Percentiles rank a stretch among this genome's conserved stretches.
Conservation (phyloP, 2,797 vertebrate genomes). For the Gallinago stenura region DNA sequence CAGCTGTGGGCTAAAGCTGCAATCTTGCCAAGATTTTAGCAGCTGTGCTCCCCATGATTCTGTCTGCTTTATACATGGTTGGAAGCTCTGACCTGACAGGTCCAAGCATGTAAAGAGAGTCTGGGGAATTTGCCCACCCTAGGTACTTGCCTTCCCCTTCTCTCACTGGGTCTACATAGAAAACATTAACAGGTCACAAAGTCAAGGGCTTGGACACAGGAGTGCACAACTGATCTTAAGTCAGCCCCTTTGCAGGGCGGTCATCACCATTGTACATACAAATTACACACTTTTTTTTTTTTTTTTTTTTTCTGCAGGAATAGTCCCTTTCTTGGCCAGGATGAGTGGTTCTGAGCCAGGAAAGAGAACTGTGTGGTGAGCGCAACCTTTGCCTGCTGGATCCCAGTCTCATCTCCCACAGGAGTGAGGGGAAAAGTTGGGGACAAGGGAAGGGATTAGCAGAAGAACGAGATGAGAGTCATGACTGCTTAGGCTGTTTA, state of each 20-base stretch:
- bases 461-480: not conserved
- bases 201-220: not conserved
- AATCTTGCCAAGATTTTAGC: not conserved
- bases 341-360: not conserved
- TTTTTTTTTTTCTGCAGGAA: not conserved
- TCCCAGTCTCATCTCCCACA: not conserved
- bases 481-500: not conserved
- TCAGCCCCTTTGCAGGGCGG: not conserved
- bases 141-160: not conserved
- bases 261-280: not conserved
- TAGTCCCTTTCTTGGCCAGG: not conserved
- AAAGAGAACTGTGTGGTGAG: not conserved
- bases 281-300: not conserved
- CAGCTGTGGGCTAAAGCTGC: not conserved
- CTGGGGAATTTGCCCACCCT: not conserved
- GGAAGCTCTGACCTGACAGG: not conserved
- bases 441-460: not conserved
- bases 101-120: not conserved
- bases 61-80: not conserved
- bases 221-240: not conserved
- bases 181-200: not conserved
- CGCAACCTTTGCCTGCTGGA: not conserved
- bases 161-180: not conserved
- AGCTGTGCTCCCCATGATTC: fast-evolving
- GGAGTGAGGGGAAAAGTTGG: not conserved